Evolutionary conservation across 2,113 vertebrate genomes (phyloP), one percentile per base, ranked within the genome.

Genomic region (Stictonetta naevosa): DNA sequence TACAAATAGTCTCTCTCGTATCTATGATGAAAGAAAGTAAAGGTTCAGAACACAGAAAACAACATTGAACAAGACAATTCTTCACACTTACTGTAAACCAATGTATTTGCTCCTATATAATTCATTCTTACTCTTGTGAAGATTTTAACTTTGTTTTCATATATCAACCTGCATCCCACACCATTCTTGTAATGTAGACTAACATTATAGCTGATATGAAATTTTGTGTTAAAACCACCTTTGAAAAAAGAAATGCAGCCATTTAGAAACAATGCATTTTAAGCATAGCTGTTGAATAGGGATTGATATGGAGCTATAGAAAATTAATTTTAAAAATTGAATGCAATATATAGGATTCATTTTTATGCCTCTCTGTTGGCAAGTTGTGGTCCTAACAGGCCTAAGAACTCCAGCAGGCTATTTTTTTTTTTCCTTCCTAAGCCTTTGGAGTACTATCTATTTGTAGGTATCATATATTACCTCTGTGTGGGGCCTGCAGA

Each of bases 401-500:
- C 87, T 89, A 85, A 93, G 83, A 84, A 92, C 62, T 91, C 53
- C 74, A 95, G 53, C 73, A 94, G 90, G 88, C 82, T 89, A 40
- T 89, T 42, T 90, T 86, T 94, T 82, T 82, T 48, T 84, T 88
- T 81, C 53, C 48, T 89, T 81, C 66, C 58, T 88, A 83, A 83
- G 81, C n/a, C 83, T 97, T 97, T 94, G 91, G 84, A 96, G 74
- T 36, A 62, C 46, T 94, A 85, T 95, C 91, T 94, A 92, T 97
- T 94, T 92, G 93, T 94, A 96, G 92, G 86, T 96, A 95, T 93
- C 93, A 87, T 90, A 97, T 96, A 96, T 95, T 96, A 95, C 95
- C 93, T 95, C 94, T 85, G 76, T 40, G 91, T 96, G 96, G 79
- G 96, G 96, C 92, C 94, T 90, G 86, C 92, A 97, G 93, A 96